phyloP scores from a whole-genome alignment of 2,797 vertebrate genomes.

The Menidia menidia region DNA sequence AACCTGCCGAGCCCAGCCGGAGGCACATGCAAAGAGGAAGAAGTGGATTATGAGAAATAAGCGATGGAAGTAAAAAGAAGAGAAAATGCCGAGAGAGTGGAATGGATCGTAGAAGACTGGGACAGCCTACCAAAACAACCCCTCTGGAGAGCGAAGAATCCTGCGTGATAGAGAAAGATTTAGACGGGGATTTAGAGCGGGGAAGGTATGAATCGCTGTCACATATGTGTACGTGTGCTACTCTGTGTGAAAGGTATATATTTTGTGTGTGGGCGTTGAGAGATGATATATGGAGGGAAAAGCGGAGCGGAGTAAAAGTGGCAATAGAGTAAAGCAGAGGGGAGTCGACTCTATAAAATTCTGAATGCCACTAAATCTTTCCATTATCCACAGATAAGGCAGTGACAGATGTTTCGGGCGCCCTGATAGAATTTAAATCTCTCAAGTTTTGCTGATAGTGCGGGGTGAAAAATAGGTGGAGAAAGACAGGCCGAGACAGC shows the following conservation, averaged over 20 bases:
- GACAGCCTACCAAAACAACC: conserved; percentile 18
- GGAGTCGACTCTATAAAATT: conserved; percentile 52
- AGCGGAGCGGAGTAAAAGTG: conserved; percentile 33
- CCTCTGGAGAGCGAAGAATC: conserved; percentile 35
- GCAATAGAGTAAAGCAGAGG: conserved; percentile 26
- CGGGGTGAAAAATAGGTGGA: conserved; percentile 43
- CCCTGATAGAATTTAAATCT: conserved; percentile 57
- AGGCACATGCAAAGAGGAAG: conserved; percentile 36
- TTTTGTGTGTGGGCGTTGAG: conserved; percentile 47
- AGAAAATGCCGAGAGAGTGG: conserved; percentile 27
- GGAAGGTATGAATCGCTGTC: conserved; percentile 28
- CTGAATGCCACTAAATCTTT: conserved; percentile 64
- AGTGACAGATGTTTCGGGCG: conserved; percentile 61
- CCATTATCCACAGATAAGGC: conserved; percentile 66
- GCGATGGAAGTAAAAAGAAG: conserved; percentile 8
- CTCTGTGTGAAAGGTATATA: conserved; percentile 15
- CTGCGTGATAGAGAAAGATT: conserved; percentile 10
- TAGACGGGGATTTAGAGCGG: conserved; percentile 24
- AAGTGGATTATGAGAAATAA: conserved; percentile 35
- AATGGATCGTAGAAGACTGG: conserved; percentile 20
- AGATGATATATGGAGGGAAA: conserved; percentile 28
- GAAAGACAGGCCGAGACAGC: conserved; percentile 32
- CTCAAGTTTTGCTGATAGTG: conserved; percentile 47
- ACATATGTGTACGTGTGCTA: conserved; percentile 16
- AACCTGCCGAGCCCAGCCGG: conserved; percentile 69